Percentiles rank a stretch among this genome's conserved stretches.
These are phyloP conservation scores for Chlorodrepanis virens DNA, from an alignment of 2,113 vertebrate genomes.

Conservation along the genomic window DNA sequence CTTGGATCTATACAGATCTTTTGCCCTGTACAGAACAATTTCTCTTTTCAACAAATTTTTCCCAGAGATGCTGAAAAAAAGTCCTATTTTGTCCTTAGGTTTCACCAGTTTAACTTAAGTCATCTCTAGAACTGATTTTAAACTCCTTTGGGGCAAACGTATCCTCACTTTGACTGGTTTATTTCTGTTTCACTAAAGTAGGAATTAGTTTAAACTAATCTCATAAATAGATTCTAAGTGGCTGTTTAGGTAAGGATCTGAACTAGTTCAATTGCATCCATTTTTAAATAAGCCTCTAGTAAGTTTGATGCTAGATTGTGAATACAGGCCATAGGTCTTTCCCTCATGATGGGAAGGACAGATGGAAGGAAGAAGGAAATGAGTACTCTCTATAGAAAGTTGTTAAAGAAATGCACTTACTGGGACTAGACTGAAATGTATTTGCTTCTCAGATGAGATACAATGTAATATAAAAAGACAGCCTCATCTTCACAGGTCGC, in stretches of 20 bases:
- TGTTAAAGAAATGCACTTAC: neutral
- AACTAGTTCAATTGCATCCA: neutral
- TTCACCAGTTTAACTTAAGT: neutral
- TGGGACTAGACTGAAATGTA: neutral
- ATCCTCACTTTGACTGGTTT: neutral
- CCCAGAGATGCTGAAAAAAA: neutral
- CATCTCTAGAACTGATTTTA: neutral
- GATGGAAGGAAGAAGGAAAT: neutral
- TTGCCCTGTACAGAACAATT: neutral
- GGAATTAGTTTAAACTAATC: neutral
- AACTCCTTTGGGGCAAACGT: neutral
- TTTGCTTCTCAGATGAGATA: neutral
- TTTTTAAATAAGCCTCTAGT: conserved; percentile 24
- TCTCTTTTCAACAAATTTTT: neutral
- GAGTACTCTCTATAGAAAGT: neutral
- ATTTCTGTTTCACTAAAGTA: neutral
- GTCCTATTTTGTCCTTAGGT: neutral
- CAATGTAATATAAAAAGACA: neutral
- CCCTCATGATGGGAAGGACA: neutral
- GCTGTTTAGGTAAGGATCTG: neutral
- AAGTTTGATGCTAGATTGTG: neutral
- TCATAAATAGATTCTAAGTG: conserved; percentile 3
- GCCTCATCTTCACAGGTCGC: neutral
- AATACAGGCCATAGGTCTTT: neutral
- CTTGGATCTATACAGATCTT: neutral